Evolutionary conservation across 2,888 invertebrate genomes (phyloP).

Genomic region (Drosophila affinis): DNA sequence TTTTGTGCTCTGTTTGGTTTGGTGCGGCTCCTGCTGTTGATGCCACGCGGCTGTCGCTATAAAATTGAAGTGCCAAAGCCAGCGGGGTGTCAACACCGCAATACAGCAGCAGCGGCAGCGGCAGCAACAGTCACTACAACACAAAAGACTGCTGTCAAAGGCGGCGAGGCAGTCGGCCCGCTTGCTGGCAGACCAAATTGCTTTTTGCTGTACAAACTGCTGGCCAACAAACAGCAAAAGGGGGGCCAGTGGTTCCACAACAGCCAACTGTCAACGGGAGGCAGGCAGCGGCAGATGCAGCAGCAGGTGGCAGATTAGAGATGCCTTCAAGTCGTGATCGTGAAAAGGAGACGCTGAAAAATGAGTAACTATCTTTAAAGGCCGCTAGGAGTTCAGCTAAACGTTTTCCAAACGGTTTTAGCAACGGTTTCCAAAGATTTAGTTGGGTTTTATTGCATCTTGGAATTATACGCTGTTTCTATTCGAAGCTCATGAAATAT

Average conservation of each 20-base stretch:
- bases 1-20: slow-evolving; percentile 2
- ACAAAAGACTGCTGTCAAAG: slow-evolving; percentile 43
- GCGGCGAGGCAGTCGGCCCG: slow-evolving; percentile 33
- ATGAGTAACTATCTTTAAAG: not conserved
- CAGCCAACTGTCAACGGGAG: slow-evolving; percentile 29
- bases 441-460: no score
- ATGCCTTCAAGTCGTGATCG: slow-evolving; percentile 28
- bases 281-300: slow-evolving; percentile 6
- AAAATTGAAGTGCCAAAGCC: slow-evolving; percentile 76
- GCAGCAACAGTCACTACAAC: slow-evolving; percentile 27
- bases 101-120: slow-evolving; percentile 8
- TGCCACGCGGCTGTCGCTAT: slow-evolving; percentile 51
- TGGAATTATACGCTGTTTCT: no score
- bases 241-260: not conserved
- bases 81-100: slow-evolving; percentile 70
- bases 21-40: slow-evolving; percentile 23
- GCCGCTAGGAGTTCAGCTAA: not conserved
- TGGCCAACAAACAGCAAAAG: slow-evolving; percentile 27
- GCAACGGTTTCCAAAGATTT: not conserved
- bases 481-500: not conserved
- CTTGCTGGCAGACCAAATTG: slow-evolving; percentile 61
- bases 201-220: slow-evolving; percentile 64
- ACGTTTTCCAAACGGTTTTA: no score
- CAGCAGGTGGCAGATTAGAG: slow-evolving; percentile 48
- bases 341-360: not conserved